Conservation (phyloP, 2,888 invertebrate genomes). For the Monopis laevigella region DNA sequence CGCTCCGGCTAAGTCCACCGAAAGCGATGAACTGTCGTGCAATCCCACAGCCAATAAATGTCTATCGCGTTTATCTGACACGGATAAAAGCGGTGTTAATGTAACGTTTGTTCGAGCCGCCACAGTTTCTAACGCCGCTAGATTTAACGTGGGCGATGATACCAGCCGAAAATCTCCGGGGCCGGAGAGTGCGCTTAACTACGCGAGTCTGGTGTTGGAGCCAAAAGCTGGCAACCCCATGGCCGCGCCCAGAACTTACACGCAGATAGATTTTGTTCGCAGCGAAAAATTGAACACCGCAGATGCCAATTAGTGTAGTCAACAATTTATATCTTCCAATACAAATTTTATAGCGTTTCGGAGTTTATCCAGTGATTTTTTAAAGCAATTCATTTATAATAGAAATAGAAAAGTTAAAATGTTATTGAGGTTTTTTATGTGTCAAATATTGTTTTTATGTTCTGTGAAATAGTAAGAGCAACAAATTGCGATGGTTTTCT, state of each 20-base stretch:
- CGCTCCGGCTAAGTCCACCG: conserved; percentile 20
- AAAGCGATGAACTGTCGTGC: conserved; percentile 31
- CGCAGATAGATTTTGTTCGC: conserved; percentile 82
- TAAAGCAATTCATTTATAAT: too few species aligned
- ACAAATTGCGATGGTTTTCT: too few species aligned
- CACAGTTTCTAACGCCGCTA: conserved; percentile 25
- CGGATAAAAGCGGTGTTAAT: conserved; percentile 21
- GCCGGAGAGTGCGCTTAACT: conserved; percentile 30
- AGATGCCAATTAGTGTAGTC: conserved; percentile 21
- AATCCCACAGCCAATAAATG: conserved; percentile 58
- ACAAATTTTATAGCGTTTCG: too few species aligned
- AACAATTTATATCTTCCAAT: too few species aligned
- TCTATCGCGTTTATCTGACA: conserved; percentile 28
- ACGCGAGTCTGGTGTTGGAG: conserved; percentile 56
- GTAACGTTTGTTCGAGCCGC: conserved; percentile 17
- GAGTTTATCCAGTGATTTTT: too few species aligned
- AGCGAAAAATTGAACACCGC: conserved; percentile 55
- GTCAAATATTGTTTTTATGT: too few species aligned
- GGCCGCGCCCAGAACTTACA: conserved; percentile 70
- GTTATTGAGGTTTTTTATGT: too few species aligned
- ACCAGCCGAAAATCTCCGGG: conserved; percentile 22
- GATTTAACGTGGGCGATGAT: conserved; percentile 26
- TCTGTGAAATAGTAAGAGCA: too few species aligned
- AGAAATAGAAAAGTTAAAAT: too few species aligned
- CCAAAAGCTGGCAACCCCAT: conserved; percentile 39